A percentile compares a stretch with the other conserved stretches of the same genome.
Conservation (phyloP, 2,797 vertebrate species). For the Sebastes baramenuke region DNA sequence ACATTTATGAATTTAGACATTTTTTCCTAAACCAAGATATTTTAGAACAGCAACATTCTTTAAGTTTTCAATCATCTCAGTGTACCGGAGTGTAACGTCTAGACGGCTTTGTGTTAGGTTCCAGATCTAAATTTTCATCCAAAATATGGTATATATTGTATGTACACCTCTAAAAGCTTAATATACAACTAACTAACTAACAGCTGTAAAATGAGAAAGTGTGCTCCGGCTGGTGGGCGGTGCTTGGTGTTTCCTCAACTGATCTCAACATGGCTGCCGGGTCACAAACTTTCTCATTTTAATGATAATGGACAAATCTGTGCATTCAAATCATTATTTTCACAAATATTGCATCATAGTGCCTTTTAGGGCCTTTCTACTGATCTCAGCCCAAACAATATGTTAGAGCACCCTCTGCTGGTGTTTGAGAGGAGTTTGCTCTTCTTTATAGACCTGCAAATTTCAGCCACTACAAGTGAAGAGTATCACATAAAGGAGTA, state of each 20-base stretch:
- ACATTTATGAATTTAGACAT: neutral
- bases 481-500: neutral
- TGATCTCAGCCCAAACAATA: slow-evolving; percentile 8
- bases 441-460: neutral
- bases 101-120: neutral
- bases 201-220: too few relatives aligned
- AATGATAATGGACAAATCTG: neutral
- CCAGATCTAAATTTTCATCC: neutral
- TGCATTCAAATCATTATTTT: neutral
- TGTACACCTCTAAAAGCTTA: neutral
- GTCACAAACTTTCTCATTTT: too few relatives aligned
- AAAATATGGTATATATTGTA: neutral
- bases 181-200: too few relatives aligned
- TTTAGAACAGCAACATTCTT: neutral
- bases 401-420: slow-evolving; percentile 65
- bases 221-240: too few relatives aligned
- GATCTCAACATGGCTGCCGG: too few relatives aligned
- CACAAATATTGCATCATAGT: neutral
- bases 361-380: neutral
- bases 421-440: neutral
- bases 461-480: neutral
- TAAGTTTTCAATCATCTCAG: neutral
- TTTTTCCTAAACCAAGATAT: neutral
- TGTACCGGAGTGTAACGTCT: neutral
- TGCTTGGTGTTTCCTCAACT: too few relatives aligned